Conservation (phyloP, 2,113 vertebrate genomes). For the Mugil cephalus region DNA sequence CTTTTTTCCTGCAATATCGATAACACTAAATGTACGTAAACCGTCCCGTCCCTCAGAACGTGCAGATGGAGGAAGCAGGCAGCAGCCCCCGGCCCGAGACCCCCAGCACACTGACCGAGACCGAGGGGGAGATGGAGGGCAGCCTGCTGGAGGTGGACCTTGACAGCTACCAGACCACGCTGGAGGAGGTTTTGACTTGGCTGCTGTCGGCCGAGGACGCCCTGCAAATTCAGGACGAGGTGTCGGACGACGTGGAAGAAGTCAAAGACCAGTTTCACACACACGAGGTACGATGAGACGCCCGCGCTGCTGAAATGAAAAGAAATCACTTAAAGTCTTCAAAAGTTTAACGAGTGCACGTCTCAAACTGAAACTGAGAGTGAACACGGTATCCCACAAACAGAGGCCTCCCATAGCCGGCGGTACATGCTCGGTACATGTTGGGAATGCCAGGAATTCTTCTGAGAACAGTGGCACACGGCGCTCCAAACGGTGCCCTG, state of each 20-base stretch:
- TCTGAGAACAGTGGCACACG: constrained; percentile 20
- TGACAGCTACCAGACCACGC: constrained; percentile 93
- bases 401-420: constrained; percentile 30
- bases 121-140: constrained; percentile 88
- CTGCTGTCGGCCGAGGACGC: constrained; percentile 93
- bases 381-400: constrained; percentile 17
- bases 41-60: constrained; percentile 39
- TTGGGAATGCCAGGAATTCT: constrained; percentile 82
- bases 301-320: too few species aligned
- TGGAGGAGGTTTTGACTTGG: constrained; percentile 99
- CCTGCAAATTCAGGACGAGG: constrained; percentile 92
- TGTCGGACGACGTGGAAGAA: constrained; percentile 95
- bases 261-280: constrained; percentile 98
- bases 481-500: constrained; percentile 50
- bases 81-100: constrained; percentile 82
- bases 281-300: constrained; percentile 88
- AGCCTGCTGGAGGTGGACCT: constrained; percentile 88
- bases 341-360: too few species aligned
- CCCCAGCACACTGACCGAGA: constrained; percentile 86
- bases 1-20: too few species aligned
- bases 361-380: too few species aligned
- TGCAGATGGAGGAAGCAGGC: constrained; percentile 75
- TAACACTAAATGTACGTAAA: neutral
- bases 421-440: constrained; percentile 74
- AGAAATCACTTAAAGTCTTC: too few species aligned